Evolutionary conservation across 2,113 vertebrate genomes (phyloP).

Genomic region (Pterocles orientalis): DNA sequence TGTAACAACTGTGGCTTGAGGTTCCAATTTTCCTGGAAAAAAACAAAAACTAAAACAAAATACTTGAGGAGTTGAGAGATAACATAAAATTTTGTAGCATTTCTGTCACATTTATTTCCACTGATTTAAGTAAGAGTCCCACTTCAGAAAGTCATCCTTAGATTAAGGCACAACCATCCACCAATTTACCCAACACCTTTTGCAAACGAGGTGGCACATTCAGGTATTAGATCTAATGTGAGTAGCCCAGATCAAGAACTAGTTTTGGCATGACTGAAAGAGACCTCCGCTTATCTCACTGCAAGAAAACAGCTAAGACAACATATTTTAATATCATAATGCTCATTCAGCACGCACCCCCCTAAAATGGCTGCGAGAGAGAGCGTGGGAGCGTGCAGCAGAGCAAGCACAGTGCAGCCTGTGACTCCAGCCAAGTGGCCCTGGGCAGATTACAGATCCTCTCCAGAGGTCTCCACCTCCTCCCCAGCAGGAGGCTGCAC

Average conservation of each 20-base stretch:
- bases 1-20: background rate
- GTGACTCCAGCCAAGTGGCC: background rate
- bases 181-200: background rate
- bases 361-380: too few species aligned
- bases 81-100: background rate
- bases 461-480: background rate
- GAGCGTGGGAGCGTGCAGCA: accelerated
- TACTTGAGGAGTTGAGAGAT: background rate
- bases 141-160: background rate
- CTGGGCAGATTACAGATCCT: background rate
- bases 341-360: accelerated
- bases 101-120: background rate
- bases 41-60: background rate
- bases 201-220: background rate
- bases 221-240: background rate
- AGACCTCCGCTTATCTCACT: background rate
- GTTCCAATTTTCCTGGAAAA: background rate
- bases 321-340: background rate
- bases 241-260: background rate
- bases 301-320: background rate
- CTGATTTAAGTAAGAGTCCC: background rate
- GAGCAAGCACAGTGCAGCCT: background rate
- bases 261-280: background rate
- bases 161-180: background rate
- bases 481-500: background rate